phyloP scores from a whole-genome alignment of 2,888 invertebrate genomes.

The Zhuqinia jingwanae region DNA sequence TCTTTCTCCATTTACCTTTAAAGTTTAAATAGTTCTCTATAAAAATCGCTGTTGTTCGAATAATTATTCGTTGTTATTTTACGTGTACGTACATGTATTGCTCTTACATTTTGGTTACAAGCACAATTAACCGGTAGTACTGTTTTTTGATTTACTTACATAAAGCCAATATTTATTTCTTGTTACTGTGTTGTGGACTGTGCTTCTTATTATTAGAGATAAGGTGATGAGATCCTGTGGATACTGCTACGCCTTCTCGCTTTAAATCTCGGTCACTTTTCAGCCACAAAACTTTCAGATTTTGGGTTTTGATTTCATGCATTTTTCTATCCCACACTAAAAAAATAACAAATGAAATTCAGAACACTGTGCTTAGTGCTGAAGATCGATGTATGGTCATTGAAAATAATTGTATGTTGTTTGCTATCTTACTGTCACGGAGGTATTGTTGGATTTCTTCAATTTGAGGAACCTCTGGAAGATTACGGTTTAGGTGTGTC shows the following conservation, averaged over 20 bases:
- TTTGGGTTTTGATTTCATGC: constrained; percentile 73
- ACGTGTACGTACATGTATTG: constrained; percentile 32
- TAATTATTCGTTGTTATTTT: not conserved
- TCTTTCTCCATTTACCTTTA: not conserved
- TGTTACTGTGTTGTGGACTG: constrained; percentile 68
- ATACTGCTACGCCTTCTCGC: constrained; percentile 32
- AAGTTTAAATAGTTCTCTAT: not conserved
- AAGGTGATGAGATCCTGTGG: constrained; percentile 61
- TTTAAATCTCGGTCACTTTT: constrained; percentile 63
- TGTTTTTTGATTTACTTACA: constrained; percentile 35
- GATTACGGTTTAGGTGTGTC: constrained; percentile 39
- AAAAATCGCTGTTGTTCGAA: not conserved
- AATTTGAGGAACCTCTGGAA: constrained; percentile 74
- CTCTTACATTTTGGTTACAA: not conserved
- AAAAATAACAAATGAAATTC: no score
- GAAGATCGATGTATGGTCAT: no score
- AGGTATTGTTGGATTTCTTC: constrained; percentile 75
- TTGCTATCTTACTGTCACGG: constrained; percentile 64
- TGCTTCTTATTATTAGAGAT: constrained; percentile 59
- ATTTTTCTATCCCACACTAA: constrained; percentile 71
- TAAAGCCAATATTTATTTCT: constrained; percentile 55
- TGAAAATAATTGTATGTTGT: constrained; percentile 5
- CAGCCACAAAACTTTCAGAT: constrained; percentile 69
- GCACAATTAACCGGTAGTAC: not conserved
- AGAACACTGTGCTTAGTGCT: no score